These are phyloP conservation scores for Stomorhina lunata DNA, from an alignment of 2,888 invertebrate species.

Conservation along the genomic window DNA sequence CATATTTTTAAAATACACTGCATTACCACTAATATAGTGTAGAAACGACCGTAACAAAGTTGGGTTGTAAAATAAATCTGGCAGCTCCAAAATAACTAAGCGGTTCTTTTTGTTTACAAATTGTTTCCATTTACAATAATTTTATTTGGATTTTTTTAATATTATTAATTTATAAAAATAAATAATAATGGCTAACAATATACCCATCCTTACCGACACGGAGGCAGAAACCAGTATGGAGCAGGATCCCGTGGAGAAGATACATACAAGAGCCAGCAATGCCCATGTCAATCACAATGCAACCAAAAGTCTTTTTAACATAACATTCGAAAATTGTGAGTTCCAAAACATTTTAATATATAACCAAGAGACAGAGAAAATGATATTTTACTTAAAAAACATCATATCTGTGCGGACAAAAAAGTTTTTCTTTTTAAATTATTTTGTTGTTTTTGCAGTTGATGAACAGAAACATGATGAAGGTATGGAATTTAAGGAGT, in stretches of 20 bases:
- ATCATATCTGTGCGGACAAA: no score
- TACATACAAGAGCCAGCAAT: conserved; percentile 2
- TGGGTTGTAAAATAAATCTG: background rate
- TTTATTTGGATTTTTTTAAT: background rate
- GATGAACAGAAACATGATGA: conserved; percentile 45
- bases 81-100: background rate
- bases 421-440: background rate
- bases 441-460: background rate
- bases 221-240: conserved; percentile 68
- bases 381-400: no score
- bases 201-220: conserved; percentile 62
- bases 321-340: conserved; percentile 69
- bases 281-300: conserved; percentile 23
- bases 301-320: conserved; percentile 70
- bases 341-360: no score
- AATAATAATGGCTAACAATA: conserved; percentile 34
- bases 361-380: no score
- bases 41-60: no score
- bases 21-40: no score
- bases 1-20: no score
- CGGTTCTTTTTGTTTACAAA: background rate
- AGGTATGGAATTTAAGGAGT: conserved; percentile 66
- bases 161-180: background rate
- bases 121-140: background rate
- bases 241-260: conserved; percentile 39